Evolutionary conservation across 2,888 invertebrate species (phyloP), one percentile per base, ranked within the genome.

Genomic region (Chromoteleia sp.): DNA sequence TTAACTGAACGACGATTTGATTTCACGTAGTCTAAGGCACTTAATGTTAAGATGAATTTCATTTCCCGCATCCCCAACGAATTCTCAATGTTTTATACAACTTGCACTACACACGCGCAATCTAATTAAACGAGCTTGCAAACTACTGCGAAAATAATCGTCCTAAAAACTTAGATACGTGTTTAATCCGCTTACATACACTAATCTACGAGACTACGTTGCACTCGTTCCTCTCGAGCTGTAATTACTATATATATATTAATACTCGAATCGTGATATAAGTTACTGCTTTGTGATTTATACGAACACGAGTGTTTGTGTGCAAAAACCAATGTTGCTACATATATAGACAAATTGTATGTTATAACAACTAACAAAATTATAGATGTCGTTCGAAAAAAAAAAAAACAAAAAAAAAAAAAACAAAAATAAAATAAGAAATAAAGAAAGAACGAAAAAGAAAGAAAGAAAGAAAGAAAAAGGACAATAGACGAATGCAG

Each of bases 241-340:
- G 30, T 61, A 43, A 15, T 36, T 30, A 29, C 30, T 25, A 43
- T 29, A 33, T 33, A 33, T 39, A 45, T 56, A 39, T 39, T 21
- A 43, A n/a, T 45, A 61, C 43, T 56, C 19, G 41, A 45, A 61
- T 61, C 59, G 30, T 43, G 43, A 45, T 45, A 39, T 59, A 43
- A 30, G 15, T 45, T 21, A 45, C 7, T 10, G 61, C 43, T 48
- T 63, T 50, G 45, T 50, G 29, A 63, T 48, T 48, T 48, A 7
- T 63, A 65, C 25, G 25, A 39, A 29, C 14, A 19, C 19, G 48
- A 52, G 3, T 52, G 33, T 65, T 15, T 52, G 21, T 36, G 33
- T 50, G 50, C 63, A 19, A 48, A 45, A 61, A 56, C 25, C 10
- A 29, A 61, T 52, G 65, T 65, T 65, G 52, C 19, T 65, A 52